Base-by-base conservation (phyloP, 2,888 invertebrate genomes). In the Noctua janthe region DNA sequence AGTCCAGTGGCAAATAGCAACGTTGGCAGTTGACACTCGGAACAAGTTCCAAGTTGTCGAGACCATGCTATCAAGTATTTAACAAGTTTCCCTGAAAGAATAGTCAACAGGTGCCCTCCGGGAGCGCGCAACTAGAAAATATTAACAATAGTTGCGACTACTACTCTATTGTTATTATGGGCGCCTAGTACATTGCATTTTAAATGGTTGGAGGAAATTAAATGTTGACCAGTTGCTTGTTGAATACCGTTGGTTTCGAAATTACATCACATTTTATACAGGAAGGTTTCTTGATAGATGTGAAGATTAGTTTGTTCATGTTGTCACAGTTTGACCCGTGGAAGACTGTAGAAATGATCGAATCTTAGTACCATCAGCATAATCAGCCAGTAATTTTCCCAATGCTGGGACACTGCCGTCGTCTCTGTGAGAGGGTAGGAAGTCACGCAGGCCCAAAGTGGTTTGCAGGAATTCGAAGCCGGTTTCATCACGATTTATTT, bases 71-170 rank as follows among this genome's bases (percentile, higher is more conserved):
- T 90, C 85, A 91, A 92, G 92, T 91, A 92, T 93, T 92, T 91
- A 93, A 91, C 91, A 90, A 92, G 91, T 91, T 90, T 87, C 64
- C 78, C 85, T 86, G 90, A 90, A 91, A 92, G 91, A 92, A 92
- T 89, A 88, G 89, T 90, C 92, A 93, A 92, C 92, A 92, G 92
- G 92, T 92, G 91, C 87, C 91, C 87, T 66, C 75, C 35, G 88
- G 88, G 91, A 88, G 82, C 74, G 77, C 78, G 85, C 87, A 86
- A 87, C 88, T 84, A 87, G 82, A 82, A 89, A 91, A 91, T 91
- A 92, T 89, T 91, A 90, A 92, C 87, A 91, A 88, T 86, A 87
- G 83, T 74, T 81, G 84, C 84, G 88, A 79, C 76, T 85, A 80
- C 81, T 76, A 78, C 77, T 82, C 74, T 73, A 64, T 81, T 85